These are phyloP conservation scores for Acanthoscelides obtectus DNA, from an alignment of 2,888 invertebrate species.

Conservation along the genomic window DNA sequence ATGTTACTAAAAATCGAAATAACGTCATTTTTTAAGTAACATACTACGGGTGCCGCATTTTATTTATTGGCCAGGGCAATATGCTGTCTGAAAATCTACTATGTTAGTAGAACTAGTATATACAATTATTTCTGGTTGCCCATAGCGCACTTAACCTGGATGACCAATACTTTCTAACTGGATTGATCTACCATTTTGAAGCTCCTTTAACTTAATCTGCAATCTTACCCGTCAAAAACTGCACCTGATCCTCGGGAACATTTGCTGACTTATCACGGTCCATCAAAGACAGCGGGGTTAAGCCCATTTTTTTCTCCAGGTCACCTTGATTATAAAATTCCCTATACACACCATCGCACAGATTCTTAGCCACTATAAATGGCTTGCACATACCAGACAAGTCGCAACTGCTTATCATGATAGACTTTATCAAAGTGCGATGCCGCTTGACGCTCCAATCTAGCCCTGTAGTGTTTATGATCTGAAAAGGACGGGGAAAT, in stretches of 20 bases:
- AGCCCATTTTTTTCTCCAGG: slow-evolving; percentile 54
- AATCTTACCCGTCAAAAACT: slow-evolving; percentile 49
- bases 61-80: no score
- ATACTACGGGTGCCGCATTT: no score
- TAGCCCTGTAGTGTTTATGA: background rate
- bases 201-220: no score
- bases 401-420: slow-evolving; percentile 59
- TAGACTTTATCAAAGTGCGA: slow-evolving; percentile 52
- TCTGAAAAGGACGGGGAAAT: background rate
- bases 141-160: no score
- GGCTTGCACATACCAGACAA: slow-evolving; percentile 58
- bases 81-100: no score
- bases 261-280: slow-evolving; percentile 54
- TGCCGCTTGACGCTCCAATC: slow-evolving; percentile 43
- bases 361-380: slow-evolving; percentile 51
- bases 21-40: no score
- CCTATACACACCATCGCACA: slow-evolving; percentile 53
- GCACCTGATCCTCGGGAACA: slow-evolving; percentile 61
- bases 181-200: no score
- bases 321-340: slow-evolving; percentile 54
- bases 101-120: no score
- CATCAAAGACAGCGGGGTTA: slow-evolving; percentile 60
- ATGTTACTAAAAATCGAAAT: no score
- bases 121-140: no score
- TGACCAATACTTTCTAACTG: no score